Base-by-base conservation (phyloP, 2,888 invertebrate genomes). In the Cephonodes hylas region DNA sequence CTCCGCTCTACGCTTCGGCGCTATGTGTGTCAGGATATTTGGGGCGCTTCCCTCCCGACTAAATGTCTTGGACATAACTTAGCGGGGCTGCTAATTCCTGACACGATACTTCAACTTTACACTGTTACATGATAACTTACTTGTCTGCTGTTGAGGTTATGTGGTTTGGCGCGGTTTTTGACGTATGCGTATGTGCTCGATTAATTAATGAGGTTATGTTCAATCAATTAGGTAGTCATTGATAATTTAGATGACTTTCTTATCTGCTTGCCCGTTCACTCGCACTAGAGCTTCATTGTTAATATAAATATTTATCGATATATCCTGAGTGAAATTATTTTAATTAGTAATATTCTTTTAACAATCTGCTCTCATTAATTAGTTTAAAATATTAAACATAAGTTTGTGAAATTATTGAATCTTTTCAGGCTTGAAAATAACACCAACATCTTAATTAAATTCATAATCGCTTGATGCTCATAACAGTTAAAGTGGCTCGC, bases 11-110 rank as follows among this genome's bases (percentile, higher is more conserved):
- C 48, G 18, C 38, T 27, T n/a, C 48, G n/a, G 15, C 48, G 27
- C 25, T 53, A 53, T 46, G 27, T 27, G 27, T 27, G 48, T 8
- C 18, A 18, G 27, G 25, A 48, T 25, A 53, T 53, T 27, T 53
- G 46, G 27, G 20, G 20, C 22, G 22, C 8, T 45, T n/a, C 38
- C 38, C 38, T 18, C 15, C 27, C 46, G 25, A n/a, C 5, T 3
- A 13, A 25, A 53, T 53, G 27, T 53, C 48, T 53, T 53, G 48
- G 48, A 15, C 48, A 53, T 53, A 53, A 53, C 48, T 53, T 48
- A 48, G 15, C 15, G 23, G 10, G 13, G 48, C 48, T 6, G 48
- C 48, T 48, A 27, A 48, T 27, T n/a, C 15, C 15, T 27, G n/a
- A n/a, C n/a, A n/a, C 25, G 48, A 27, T 27, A 27, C 48, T 48